Evolutionary conservation across 2,113 vertebrate genomes (phyloP).

Genomic region (Glaucomys volans): DNA sequence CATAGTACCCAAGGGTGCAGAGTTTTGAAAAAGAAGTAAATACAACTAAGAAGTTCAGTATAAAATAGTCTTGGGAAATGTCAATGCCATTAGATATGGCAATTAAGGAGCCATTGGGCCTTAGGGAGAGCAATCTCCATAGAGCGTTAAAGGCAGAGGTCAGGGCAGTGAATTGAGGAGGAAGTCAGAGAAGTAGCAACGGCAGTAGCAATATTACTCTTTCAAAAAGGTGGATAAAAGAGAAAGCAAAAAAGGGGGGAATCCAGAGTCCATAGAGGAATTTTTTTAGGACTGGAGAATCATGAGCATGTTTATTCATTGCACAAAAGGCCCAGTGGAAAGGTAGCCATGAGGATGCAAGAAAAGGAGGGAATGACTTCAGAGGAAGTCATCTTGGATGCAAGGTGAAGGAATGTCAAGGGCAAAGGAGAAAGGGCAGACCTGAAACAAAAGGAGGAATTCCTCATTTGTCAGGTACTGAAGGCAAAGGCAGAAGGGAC

Average conservation of each 20-base stretch:
- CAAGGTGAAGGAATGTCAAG: not conserved
- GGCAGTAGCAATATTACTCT: not conserved
- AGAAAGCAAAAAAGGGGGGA: not conserved
- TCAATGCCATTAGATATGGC: not conserved
- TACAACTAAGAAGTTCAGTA: not conserved
- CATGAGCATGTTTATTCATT: not conserved
- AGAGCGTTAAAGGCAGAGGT: not conserved
- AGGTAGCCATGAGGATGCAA: not conserved
- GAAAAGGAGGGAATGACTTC: not conserved
- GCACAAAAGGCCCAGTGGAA: not conserved
- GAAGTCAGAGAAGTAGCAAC: not conserved
- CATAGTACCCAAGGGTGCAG: not conserved
- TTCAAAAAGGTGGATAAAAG: not conserved
- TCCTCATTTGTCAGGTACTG: not conserved
- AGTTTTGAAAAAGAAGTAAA: not conserved
- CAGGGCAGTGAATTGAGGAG: not conserved
- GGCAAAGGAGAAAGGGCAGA: not conserved
- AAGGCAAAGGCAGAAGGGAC: not conserved
- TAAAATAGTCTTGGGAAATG: constrained; percentile 26
- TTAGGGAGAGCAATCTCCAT: not conserved
- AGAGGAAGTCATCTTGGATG: not conserved
- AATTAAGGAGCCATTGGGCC: not conserved
- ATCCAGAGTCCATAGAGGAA: not conserved
- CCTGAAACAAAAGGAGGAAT: not conserved
- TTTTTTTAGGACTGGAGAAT: not conserved